A percentile compares a stretch with the other conserved stretches of the same genome.
phyloP scores from a whole-genome alignment of 2,113 vertebrate species.

The zebrafish (Danio rerio) region DNA sequence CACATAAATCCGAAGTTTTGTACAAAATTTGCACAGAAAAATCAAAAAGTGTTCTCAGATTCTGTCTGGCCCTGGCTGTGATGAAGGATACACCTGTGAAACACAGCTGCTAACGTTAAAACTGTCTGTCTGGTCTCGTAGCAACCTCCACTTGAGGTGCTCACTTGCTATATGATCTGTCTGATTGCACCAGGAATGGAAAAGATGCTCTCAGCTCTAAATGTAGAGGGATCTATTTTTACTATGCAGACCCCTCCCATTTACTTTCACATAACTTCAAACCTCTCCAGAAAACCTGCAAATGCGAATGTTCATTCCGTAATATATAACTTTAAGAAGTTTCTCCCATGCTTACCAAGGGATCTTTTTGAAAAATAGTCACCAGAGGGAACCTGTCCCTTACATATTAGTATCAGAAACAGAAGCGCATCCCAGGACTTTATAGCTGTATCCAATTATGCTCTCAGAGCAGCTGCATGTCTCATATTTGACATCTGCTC shows the following conservation, averaged over 20 bases:
- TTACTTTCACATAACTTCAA: constrained; percentile 31
- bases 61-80: not conserved
- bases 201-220: constrained; percentile 31
- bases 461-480: not conserved
- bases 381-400: constrained; percentile 19
- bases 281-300: not conserved
- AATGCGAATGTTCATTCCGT: not conserved
- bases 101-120: constrained; percentile 24
- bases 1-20: too few relatives aligned
- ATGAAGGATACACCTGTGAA: not conserved
- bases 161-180: constrained; percentile 43
- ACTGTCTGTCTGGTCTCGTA: not conserved
- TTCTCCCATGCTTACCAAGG: not conserved
- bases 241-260: not conserved
- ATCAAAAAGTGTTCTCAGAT: not conserved
- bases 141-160: constrained; percentile 27
- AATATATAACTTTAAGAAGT: not conserved
- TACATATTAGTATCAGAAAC: not conserved
- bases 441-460: constrained; percentile 37
- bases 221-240: constrained; percentile 54
- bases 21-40: too few relatives aligned
- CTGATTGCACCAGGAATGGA: not conserved
- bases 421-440: constrained; percentile 16
- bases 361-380: constrained; percentile 40
- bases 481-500: constrained; percentile 11